Base-by-base conservation (phyloP, 2,888 invertebrate genomes). In the Pristionchus maxplancki region DNA sequence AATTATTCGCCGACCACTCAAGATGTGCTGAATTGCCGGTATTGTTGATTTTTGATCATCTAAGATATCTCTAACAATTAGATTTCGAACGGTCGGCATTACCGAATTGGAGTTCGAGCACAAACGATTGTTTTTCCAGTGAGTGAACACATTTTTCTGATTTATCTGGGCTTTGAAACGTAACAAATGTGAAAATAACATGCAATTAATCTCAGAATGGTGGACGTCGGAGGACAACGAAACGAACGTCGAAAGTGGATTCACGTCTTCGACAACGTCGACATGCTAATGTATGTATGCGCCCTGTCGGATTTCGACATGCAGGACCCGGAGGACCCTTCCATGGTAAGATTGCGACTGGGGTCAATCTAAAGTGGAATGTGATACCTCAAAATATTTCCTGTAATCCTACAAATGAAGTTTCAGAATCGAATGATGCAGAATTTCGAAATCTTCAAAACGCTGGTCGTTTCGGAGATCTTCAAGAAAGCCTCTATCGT, bases 401-500 rank as follows among this genome's bases (percentile, higher is more conserved):
- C n/a, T n/a, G n/a, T n/a, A n/a, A n/a, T n/a, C n/a, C n/a, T n/a
- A n/a, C 17, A 15, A 71, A 37, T 71, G 34, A 4, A 34, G 71
- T 92, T 94, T 40, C 93, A 95, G 95, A 95, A 95, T 89, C 91
- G 92, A 8, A 90, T 93, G 91, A 89, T 89, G 37, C 92, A 92
- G 40, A 92, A 90, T 87, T 91, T 91, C 78, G 92, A 92, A 31
- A 92, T 93, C 31, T 93, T 92, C 90, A 93, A 93, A 74, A 94
- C 95, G 48, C 94, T 95, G 50, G 92, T 93, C 2, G 93, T 89
- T 34, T 95, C 94, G 88, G 93, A 94, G 48, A 94, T 94, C 89
- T 93, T 95, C 86, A 94, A 94, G 89, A 94, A 94, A 85, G 95
- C 95, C 6, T 95, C 95, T 67, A 94, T 95, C 88, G 93, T 95